phyloP scores from a whole-genome alignment of 2,888 invertebrate species.

The Tridacna gigas region DNA sequence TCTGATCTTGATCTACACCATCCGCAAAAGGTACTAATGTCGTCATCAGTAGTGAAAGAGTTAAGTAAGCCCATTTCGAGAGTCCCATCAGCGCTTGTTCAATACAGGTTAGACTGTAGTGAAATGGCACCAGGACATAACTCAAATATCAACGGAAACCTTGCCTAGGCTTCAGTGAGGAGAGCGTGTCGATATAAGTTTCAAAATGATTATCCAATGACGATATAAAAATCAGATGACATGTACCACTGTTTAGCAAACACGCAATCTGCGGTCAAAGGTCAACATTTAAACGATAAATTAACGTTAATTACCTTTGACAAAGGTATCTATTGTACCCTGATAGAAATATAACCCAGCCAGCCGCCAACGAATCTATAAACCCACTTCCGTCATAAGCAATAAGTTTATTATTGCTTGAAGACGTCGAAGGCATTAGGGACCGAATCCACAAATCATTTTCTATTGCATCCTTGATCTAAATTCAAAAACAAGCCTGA shows the following conservation, averaged over 20 bases:
- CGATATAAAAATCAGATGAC: not conserved
- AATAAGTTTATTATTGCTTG: not conserved
- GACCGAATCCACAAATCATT: too few species aligned
- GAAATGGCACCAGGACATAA: too few species aligned
- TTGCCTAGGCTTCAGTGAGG: not conserved
- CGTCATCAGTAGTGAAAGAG: not conserved
- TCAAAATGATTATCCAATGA: not conserved
- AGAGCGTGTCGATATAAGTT: not conserved
- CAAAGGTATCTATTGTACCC: slow-evolving; percentile 22
- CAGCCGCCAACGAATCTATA: slow-evolving; percentile 1
- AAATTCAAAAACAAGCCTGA: too few species aligned
- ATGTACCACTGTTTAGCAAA: not conserved
- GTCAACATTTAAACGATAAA: slow-evolving; percentile 13
- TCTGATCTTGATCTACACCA: not conserved
- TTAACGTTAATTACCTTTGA: slow-evolving; percentile 24
- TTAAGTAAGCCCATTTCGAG: too few species aligned
- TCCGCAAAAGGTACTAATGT: not conserved
- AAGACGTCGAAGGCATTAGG: too few species aligned
- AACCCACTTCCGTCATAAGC: not conserved
- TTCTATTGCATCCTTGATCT: too few species aligned
- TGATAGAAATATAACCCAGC: not conserved
- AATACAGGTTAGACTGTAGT: too few species aligned
- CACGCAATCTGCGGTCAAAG: slow-evolving; percentile 16
- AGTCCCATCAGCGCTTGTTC: too few species aligned
- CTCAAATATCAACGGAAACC: too few species aligned